A percentile compares a stretch with the other conserved stretches of the same genome.
Conservation (phyloP, 2,888 invertebrate genomes). For the Achlya flavicornis region DNA sequence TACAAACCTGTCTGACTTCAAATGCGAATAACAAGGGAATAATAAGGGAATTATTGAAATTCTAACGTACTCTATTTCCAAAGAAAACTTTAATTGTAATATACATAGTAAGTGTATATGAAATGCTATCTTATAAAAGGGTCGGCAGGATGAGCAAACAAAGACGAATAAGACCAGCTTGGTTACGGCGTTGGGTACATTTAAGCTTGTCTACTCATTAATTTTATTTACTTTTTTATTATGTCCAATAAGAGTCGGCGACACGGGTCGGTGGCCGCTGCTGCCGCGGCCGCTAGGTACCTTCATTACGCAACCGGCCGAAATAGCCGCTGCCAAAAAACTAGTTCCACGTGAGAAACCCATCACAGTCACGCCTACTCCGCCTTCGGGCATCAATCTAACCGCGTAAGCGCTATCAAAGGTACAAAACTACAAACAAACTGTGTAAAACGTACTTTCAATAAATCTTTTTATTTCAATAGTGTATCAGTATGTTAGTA, state of each 20-base stretch:
- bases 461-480: too few relatives aligned
- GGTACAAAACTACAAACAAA: too few relatives aligned
- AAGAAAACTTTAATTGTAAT: too few relatives aligned
- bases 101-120: too few relatives aligned
- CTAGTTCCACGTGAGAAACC: constrained; percentile 71
- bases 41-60: not conserved
- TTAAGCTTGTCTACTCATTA: constrained; percentile 59
- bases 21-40: not conserved
- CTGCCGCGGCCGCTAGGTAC: constrained; percentile 60
- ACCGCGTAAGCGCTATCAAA: constrained; percentile 3
- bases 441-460: not conserved
- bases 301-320: constrained; percentile 71
- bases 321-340: constrained; percentile 77
- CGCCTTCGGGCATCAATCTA: constrained; percentile 17
- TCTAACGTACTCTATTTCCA: too few relatives aligned
- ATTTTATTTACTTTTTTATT: constrained; percentile 74
- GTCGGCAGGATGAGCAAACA: constrained; percentile 20
- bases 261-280: constrained; percentile 68
- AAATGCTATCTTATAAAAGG: too few relatives aligned
- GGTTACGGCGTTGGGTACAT: constrained; percentile 35
- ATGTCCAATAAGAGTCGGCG: constrained; percentile 56
- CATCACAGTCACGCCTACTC: constrained; percentile 34
- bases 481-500: too few relatives aligned
- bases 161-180: constrained; percentile 21
- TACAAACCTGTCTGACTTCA: not conserved